phyloP scores from a whole-genome alignment of 2,888 invertebrate genomes.

The Chloroclysta siterata region DNA sequence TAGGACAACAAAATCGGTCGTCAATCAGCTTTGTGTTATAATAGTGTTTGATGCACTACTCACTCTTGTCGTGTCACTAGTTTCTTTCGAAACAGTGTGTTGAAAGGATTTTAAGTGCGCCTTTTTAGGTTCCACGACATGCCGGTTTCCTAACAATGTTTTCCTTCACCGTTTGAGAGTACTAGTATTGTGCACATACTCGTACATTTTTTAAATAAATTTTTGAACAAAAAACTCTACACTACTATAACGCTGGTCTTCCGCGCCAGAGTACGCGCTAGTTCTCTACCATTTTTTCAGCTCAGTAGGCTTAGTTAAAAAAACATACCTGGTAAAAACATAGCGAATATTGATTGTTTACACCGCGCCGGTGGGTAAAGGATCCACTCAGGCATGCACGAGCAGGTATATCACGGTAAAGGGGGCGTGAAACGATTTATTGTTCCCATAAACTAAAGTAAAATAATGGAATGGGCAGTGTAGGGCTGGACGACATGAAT shows the following conservation, averaged over 20 bases:
- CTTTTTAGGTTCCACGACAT: too few species aligned
- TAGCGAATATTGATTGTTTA: neutral
- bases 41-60: too few species aligned
- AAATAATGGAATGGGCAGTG: conserved; percentile 24
- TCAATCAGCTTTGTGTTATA: neutral
- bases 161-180: too few species aligned
- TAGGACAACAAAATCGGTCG: too few species aligned
- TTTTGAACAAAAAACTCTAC: too few species aligned
- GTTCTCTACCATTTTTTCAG: neutral
- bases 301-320: neutral
- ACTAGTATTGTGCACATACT: too few species aligned
- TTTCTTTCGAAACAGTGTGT: too few species aligned
- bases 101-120: too few species aligned
- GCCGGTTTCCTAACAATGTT: too few species aligned
- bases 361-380: conserved; percentile 4
- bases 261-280: neutral
- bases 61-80: too few species aligned
- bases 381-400: conserved; percentile 19
- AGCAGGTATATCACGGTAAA: conserved; percentile 22
- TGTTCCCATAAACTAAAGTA: conserved; percentile 27
- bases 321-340: neutral
- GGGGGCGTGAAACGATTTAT: conserved; percentile 27
- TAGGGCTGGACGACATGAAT: conserved; percentile 9
- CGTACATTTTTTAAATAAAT: too few species aligned
- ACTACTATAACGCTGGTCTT: too few species aligned